Conservation (phyloP, 1,140 invertebrate species). For the Dendroctonus ponderosae region DNA sequence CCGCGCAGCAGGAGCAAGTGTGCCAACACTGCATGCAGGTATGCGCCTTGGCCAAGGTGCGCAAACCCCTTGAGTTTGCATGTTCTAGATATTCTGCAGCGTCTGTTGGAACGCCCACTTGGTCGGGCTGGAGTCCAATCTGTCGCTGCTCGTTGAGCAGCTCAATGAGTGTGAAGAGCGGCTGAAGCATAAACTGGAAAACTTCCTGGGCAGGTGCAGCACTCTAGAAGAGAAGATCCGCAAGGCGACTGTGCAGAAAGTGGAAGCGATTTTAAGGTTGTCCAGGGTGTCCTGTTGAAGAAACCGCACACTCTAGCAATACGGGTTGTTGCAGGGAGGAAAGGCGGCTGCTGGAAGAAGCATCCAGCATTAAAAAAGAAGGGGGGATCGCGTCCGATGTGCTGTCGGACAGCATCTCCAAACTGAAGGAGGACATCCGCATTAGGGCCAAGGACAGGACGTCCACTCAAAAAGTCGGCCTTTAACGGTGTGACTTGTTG, state of each 20-base stretch:
- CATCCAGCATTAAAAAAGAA: constrained; percentile 25
- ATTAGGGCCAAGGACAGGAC: constrained; percentile 7
- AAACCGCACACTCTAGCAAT: neutral
- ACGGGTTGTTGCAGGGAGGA: constrained; percentile 8
- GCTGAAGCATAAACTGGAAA: constrained; percentile 56
- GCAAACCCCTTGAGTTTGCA: neutral
- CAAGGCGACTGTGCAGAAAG: constrained; percentile 52
- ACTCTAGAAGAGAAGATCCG: constrained; percentile 54
- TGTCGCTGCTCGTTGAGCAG: constrained; percentile 56
- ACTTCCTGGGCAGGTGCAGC: constrained; percentile 55
- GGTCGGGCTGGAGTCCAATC: constrained; percentile 56
- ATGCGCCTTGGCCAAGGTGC: constrained; percentile 14
- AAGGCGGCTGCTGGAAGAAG: constrained; percentile 21
- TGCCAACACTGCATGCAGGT: constrained; percentile 61
- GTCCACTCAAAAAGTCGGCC: constrained; percentile 20
- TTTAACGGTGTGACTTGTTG: neutral
- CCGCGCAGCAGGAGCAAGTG: constrained; percentile 49
- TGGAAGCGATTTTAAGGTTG: constrained; percentile 47
- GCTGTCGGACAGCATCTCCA: constrained; percentile 6
- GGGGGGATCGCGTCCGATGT: constrained; percentile 14
- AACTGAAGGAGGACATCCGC: constrained; percentile 21
- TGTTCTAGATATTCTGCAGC: constrained; percentile 55
- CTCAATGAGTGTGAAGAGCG: constrained; percentile 52
- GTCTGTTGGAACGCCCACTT: constrained; percentile 60
- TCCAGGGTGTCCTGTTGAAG: neutral